Evolutionary conservation across 2,888 invertebrate species (phyloP).

Genomic region (Lepetodrilus schrolli): DNA sequence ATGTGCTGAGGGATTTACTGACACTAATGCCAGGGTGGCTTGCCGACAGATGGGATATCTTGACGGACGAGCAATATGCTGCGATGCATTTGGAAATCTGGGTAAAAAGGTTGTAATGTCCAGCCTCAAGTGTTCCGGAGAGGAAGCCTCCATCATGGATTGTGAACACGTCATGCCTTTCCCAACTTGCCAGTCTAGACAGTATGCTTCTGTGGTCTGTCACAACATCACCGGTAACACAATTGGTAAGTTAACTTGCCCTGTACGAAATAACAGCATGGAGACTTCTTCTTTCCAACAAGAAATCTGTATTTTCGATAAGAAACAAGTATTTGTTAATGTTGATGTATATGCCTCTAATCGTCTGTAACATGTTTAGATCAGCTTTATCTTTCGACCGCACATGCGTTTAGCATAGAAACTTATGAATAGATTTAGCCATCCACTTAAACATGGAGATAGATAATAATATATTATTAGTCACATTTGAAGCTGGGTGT

Average conservation of each 20-base stretch:
- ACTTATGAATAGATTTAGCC: no score
- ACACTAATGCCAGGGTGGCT: slow-evolving; percentile 78
- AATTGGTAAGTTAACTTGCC: slow-evolving; percentile 2
- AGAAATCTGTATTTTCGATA: no score
- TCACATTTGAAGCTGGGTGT: no score
- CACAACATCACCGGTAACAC: slow-evolving; percentile 33
- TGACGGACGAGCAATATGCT: slow-evolving; percentile 62
- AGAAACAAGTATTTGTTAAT: no score
- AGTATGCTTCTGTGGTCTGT: slow-evolving; percentile 66
- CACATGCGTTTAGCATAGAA: no score
- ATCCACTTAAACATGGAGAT: no score
- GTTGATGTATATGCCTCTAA: no score
- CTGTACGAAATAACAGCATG: no score
- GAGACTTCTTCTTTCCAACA: no score
- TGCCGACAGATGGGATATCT: slow-evolving; percentile 63
- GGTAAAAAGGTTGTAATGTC: slow-evolving; percentile 47
- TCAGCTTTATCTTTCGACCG: no score
- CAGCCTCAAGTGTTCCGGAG: slow-evolving; percentile 76
- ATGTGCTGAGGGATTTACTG: slow-evolving; percentile 85
- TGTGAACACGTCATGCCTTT: slow-evolving; percentile 41
- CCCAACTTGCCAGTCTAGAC: slow-evolving; percentile 39
- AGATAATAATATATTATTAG: no score
- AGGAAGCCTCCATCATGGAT: slow-evolving; percentile 46
- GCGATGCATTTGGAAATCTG: slow-evolving; percentile 55
- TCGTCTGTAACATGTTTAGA: no score